These are phyloP conservation scores for Caretta caretta DNA, from an alignment of 2,113 vertebrate species.

Conservation along the genomic window DNA sequence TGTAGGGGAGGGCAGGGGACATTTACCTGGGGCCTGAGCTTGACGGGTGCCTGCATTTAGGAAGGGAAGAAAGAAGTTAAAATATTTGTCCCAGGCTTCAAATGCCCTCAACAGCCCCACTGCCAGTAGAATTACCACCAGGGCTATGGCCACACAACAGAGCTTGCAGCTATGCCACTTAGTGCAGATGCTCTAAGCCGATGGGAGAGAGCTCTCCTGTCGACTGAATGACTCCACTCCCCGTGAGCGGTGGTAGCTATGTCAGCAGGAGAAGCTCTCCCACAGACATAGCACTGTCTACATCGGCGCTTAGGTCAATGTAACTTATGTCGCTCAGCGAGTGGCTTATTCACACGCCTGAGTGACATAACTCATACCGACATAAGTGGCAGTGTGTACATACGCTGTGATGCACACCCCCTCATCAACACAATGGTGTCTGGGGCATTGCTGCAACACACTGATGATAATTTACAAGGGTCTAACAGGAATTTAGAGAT, in stretches of 20 bases:
- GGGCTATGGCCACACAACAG: not conserved
- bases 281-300: too few species aligned
- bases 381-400: too few species aligned
- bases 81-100: not conserved
- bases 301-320: too few species aligned
- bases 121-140: not conserved
- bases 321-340: too few species aligned
- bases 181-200: rapidly evolving
- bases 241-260: too few species aligned
- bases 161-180: not conserved
- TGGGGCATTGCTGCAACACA: not conserved
- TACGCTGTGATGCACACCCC: not conserved
- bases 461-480: not conserved
- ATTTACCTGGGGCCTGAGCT: not conserved
- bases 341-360: too few species aligned
- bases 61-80: not conserved
- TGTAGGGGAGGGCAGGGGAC: not conserved
- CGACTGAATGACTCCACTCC: too few species aligned
- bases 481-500: not conserved
- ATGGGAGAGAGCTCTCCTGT: too few species aligned
- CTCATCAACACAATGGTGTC: not conserved
- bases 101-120: not conserved
- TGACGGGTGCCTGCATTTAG: not conserved
- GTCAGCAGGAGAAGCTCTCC: too few species aligned
- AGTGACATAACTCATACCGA: too few species aligned